Base-by-base conservation (phyloP, 2,888 invertebrate species). In the Athalia cordata region DNA sequence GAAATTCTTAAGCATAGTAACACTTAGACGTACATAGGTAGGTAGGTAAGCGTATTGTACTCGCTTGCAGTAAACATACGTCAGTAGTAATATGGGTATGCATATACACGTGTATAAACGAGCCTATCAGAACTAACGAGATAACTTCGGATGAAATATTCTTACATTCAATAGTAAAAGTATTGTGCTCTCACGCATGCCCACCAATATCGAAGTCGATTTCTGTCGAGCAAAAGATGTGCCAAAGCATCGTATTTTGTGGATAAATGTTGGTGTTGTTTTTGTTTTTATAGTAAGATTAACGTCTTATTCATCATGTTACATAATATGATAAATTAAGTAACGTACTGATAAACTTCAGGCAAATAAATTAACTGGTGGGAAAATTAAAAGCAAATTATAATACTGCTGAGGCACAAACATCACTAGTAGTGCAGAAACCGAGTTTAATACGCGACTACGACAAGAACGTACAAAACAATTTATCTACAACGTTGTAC, bases 1-100 rank as follows among this genome's bases (percentile, higher is more conserved):
- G 78, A 66, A 82, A 82, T 81, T 83, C 79, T 82, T 79, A 80
- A 79, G 49, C 47, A 76, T 81, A 79, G 72, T 81, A 80, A 74
- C 79, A 81, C 78, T 70, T 77, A 80, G 79, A 75, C 77, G 62
- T 79, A 80, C 72, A 79, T 80, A 82, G 80, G 52, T 7, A 55
- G 11, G n/a, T 52, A 29, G 29, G 29, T 13, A 13, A 49, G 47
- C 45, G 9, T 50, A 52, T 13, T 29, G 13, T 66, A 50, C 29
- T 11, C 43, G 52, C 29, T 65, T 47, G 45, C 29, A 29, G 29
- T 29, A 29, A 29, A 29, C 29, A 11, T 55, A n/a, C 79, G 80
- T 80, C 81, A 80, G 52, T 7, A 55, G 11, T 11, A 9, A n/a
- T 80, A 81, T 80, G 81, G 80, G 52, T 7, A 55, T n/a, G n/a